Percentiles rank a stretch among this genome's conserved stretches.
These are phyloP conservation scores for Mongoloraphidia duomilia DNA, from an alignment of 2,888 invertebrate species.

Conservation along the genomic window DNA sequence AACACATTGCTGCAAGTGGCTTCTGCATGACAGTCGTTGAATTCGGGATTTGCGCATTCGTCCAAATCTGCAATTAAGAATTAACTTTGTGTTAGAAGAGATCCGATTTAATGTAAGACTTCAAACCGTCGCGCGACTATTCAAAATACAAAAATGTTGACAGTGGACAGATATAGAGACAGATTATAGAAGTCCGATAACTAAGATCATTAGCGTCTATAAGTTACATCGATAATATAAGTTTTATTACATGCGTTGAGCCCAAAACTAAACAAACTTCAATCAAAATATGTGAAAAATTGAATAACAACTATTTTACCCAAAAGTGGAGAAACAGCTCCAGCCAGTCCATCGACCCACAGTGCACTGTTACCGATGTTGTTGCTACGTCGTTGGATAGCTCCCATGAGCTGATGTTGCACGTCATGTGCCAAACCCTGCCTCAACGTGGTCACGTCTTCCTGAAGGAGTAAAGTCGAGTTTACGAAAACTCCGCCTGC, in stretches of 20 bases:
- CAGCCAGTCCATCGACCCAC: conserved; percentile 69
- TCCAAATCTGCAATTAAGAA: conserved; percentile 50
- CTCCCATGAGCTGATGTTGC: conserved; percentile 70
- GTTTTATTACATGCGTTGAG: too few relatives aligned
- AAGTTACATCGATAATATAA: too few relatives aligned
- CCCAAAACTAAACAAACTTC: too few relatives aligned
- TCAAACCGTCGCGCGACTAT: background rate
- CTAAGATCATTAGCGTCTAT: too few relatives aligned
- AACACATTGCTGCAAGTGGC: conserved; percentile 70
- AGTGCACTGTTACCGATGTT: conserved; percentile 78
- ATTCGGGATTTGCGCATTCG: conserved; percentile 66
- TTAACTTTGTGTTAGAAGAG: too few relatives aligned
- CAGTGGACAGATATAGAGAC: conserved; percentile 4
- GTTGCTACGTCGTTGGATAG: conserved; percentile 67
- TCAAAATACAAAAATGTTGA: background rate
- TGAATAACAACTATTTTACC: conserved; percentile 29
- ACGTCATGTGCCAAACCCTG: conserved; percentile 58
- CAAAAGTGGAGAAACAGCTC: conserved; percentile 59
- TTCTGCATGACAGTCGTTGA: conserved; percentile 72
- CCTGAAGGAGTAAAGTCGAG: conserved; percentile 66
- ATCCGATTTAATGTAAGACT: too few relatives aligned
- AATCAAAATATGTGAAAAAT: too few relatives aligned
- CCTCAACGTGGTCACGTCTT: conserved; percentile 55
- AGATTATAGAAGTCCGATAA: too few relatives aligned
- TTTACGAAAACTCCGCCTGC: conserved; percentile 71